Conservation (phyloP, 30 jellyfish, hydroid and myxozoan species). For the Nemopilema nomurai region DNA sequence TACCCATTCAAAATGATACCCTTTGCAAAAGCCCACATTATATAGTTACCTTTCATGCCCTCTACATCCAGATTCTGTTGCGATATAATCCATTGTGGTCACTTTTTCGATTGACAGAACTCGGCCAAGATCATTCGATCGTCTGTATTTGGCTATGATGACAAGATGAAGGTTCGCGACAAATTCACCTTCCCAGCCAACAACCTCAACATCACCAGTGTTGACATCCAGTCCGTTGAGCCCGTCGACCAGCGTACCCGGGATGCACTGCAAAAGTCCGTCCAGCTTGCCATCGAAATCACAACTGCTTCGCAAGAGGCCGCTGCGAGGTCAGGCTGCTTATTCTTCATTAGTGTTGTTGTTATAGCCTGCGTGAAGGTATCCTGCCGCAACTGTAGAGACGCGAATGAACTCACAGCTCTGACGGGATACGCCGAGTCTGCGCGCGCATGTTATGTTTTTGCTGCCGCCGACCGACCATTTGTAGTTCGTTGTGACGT, state of each 20-base stretch:
- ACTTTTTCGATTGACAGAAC: constrained; percentile 31
- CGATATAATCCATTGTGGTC: too few species aligned
- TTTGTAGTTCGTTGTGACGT: too few species aligned
- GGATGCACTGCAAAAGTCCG: constrained; percentile 97
- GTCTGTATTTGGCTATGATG: constrained; percentile 96
- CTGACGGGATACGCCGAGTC: too few species aligned
- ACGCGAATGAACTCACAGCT: too few species aligned
- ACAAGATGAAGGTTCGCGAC: constrained; percentile 86
- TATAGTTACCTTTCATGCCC: too few species aligned
- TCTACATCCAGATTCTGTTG: too few species aligned
- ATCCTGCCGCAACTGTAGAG: too few species aligned
- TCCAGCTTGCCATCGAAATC: constrained; percentile 95
- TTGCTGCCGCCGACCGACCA: too few species aligned
- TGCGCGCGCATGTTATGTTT: too few species aligned
- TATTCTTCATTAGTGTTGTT: neutral
- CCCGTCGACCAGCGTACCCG: constrained; percentile 99
- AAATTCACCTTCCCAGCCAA: constrained; percentile 93
- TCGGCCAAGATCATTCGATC: constrained; percentile 95
- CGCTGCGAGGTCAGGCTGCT: constrained; percentile 77
- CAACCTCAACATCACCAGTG: constrained; percentile 88
- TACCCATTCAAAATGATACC: too few species aligned
- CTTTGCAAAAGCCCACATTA: too few species aligned
- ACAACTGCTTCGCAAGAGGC: constrained; percentile 99
- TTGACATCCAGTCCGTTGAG: constrained; percentile 98
- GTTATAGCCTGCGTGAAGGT: too few species aligned